Conservation (phyloP, 1,140 invertebrate species). For the Drosophila gunungcola region DNA sequence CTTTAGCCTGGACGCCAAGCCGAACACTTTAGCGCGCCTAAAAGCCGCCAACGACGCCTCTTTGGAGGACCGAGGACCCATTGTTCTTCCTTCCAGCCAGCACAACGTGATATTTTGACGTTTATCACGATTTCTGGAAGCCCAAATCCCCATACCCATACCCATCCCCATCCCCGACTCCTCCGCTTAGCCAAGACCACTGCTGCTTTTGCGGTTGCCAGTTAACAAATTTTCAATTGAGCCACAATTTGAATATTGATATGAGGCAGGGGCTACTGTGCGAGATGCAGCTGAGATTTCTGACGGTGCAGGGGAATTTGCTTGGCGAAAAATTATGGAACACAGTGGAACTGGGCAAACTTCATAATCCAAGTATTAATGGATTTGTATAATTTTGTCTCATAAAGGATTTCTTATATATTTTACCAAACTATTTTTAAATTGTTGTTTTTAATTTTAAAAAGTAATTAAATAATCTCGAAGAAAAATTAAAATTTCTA, state of each 20-base stretch:
- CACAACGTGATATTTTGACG: constrained; percentile 81
- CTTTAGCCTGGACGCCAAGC: constrained; percentile 61
- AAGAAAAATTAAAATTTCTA: no score
- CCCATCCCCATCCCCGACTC: background rate
- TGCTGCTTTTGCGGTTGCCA: constrained; percentile 17
- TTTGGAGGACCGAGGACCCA: constrained; percentile 41
- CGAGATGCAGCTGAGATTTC: constrained; percentile 54
- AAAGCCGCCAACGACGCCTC: constrained; percentile 77
- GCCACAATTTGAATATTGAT: constrained; percentile 83
- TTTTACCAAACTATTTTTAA: no score
- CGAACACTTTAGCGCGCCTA: constrained; percentile 80
- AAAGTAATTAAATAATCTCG: no score
- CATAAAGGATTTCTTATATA: background rate
- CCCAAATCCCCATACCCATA: constrained; percentile 7
- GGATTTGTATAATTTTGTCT: no score
- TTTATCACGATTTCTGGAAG: constrained; percentile 78
- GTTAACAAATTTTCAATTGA: constrained; percentile 83
- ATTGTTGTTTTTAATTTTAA: no score
- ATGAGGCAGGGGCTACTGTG: constrained; percentile 61
- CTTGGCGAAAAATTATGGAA: background rate
- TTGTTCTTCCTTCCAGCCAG: constrained; percentile 62
- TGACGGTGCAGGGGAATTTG: background rate
- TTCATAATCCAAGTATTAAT: no score
- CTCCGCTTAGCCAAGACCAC: background rate
- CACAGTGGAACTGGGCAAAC: background rate